Conservation (phyloP, 2,797 vertebrate genomes). For the Pseudochirops corinnae region DNA sequence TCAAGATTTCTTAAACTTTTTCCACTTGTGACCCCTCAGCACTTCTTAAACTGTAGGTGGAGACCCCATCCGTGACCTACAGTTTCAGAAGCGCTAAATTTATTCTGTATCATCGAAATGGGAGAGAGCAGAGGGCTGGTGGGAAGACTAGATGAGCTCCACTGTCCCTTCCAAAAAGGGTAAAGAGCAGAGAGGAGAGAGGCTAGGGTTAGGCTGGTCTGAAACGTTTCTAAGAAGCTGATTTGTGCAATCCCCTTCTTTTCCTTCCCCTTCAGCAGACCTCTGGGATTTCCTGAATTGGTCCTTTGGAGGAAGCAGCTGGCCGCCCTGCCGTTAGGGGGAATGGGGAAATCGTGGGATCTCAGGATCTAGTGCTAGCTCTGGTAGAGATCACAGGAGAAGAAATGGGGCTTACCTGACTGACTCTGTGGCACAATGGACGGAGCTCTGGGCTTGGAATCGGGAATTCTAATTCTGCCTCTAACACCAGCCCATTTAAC, state of each 20-base stretch:
- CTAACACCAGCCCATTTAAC: not conserved
- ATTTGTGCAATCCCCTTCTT: not conserved
- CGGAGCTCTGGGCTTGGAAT: not conserved
- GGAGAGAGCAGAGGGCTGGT: not conserved
- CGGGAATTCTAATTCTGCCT: not conserved
- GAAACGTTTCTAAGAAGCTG: not conserved
- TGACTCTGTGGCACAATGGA: not conserved
- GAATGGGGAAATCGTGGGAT: not conserved
- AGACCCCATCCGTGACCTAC: too few relatives aligned
- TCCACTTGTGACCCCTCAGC: too few relatives aligned
- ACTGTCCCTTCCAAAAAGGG: not conserved
- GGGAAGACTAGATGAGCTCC: not conserved
- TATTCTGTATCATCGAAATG: not conserved
- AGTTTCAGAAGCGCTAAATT: too few relatives aligned
- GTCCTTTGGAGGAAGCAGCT: not conserved
- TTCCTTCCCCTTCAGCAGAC: not conserved
- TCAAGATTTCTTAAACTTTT: too few relatives aligned
- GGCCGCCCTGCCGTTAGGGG: not conserved
- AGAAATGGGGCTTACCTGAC: not conserved
- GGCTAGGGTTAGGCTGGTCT: not conserved
- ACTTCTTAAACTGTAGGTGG: too few relatives aligned
- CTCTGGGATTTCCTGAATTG: not conserved
- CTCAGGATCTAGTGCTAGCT: not conserved
- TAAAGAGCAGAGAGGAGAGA: not conserved
- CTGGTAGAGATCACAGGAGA: not conserved